Evolutionary conservation across 2,113 vertebrate genomes (phyloP).

Genomic region (Isichthys henryi): DNA sequence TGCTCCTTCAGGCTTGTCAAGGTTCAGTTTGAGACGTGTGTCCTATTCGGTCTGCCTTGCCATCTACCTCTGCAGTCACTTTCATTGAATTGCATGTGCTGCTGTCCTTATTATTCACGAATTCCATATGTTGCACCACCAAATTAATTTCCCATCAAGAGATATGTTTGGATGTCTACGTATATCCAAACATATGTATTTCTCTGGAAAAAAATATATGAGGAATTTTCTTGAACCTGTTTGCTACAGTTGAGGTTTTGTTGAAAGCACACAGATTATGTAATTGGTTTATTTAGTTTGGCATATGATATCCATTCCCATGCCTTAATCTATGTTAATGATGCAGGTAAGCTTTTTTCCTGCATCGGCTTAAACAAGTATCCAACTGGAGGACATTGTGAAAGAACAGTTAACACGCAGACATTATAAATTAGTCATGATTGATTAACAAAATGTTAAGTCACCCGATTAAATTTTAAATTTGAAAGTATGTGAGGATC

Average conservation of each 20-base stretch:
- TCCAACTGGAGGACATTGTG: neutral
- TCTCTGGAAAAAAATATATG: neutral
- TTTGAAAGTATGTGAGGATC: neutral
- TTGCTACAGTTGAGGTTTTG: neutral
- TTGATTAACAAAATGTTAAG: neutral
- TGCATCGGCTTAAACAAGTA: neutral
- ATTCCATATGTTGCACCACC: slow-evolving; percentile 20
- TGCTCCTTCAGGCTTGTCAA: slow-evolving; percentile 17
- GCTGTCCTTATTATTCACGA: neutral
- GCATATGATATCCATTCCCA: neutral
- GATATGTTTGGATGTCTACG: slow-evolving; percentile 49
- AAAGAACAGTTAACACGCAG: neutral
- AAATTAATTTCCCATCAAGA: slow-evolving; percentile 18
- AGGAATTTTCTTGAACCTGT: neutral
- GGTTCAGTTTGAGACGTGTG: neutral
- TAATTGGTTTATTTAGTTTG: neutral
- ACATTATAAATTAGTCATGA: neutral
- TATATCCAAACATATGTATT: slow-evolving; percentile 12
- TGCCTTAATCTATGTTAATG: too few relatives aligned
- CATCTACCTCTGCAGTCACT: neutral
- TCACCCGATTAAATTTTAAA: neutral
- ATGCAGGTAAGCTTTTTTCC: too few relatives aligned
- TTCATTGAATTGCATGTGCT: slow-evolving; percentile 13
- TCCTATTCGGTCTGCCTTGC: slow-evolving; percentile 7
- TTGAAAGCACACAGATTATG: neutral